A percentile compares a stretch with the other conserved stretches of the same genome.
These are phyloP conservation scores for Sympetrum striolatum DNA, from an alignment of 2,888 invertebrate genomes.

Conservation along the genomic window DNA sequence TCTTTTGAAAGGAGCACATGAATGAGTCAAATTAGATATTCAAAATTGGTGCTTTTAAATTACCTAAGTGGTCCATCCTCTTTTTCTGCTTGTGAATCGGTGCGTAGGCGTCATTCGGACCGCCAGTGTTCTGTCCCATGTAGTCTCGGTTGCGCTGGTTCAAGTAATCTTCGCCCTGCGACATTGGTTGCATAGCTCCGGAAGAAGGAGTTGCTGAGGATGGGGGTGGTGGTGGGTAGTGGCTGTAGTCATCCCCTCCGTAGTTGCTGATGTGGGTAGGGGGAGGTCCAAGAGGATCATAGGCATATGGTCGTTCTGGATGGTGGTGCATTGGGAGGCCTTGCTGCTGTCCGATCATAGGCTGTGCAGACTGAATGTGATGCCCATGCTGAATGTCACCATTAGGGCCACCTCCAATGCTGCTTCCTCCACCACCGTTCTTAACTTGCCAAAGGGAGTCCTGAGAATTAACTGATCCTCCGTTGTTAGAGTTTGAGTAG, in stretches of 20 bases:
- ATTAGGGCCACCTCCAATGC: constrained; percentile 69
- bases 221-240: constrained; percentile 78
- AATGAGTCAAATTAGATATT: neutral
- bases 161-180: constrained; percentile 50
- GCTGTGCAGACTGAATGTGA: constrained; percentile 48
- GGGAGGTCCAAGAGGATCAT: constrained; percentile 71
- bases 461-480: constrained; percentile 94
- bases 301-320: constrained; percentile 60
- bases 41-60: constrained; percentile 54
- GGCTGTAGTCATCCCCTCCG: constrained; percentile 85
- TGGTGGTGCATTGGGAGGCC: constrained; percentile 48
- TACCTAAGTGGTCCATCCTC: constrained; percentile 85
- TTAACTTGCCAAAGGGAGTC: constrained; percentile 95
- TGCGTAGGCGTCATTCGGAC: constrained; percentile 78
- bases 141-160: constrained; percentile 50
- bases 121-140: constrained; percentile 25
- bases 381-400: constrained; percentile 73
- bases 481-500: constrained; percentile 92
- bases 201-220: constrained; percentile 60
- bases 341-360: constrained; percentile 49
- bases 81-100: constrained; percentile 91
- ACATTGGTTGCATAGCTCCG: constrained; percentile 38
- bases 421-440: constrained; percentile 77
- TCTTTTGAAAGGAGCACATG: too few relatives aligned
- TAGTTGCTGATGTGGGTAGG: constrained; percentile 58